Evolutionary conservation across 2,797 vertebrate species (phyloP).

Genomic region (Serranus cabrilla): DNA sequence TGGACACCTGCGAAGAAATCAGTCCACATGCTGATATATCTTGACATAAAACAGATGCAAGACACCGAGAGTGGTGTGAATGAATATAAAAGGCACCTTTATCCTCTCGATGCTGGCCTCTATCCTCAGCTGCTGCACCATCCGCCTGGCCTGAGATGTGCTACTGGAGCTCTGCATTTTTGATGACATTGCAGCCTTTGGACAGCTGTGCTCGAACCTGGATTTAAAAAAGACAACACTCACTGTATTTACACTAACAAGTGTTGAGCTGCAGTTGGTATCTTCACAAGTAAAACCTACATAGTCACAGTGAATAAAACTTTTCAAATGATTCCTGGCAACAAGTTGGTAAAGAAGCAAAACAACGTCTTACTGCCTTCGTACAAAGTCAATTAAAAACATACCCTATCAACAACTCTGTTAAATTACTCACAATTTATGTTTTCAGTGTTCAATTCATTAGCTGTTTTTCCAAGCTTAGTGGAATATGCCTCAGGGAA

Average conservation of each 20-base stretch:
- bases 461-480: too few relatives aligned
- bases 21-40: slow-evolving; percentile 9
- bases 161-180: slow-evolving; percentile 91
- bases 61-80: neutral
- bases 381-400: too few relatives aligned
- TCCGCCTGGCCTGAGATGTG: slow-evolving; percentile 89
- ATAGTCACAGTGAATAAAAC: slow-evolving; percentile 15
- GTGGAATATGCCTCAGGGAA: too few relatives aligned
- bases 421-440: neutral
- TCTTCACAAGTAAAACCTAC: slow-evolving; percentile 21
- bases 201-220: slow-evolving; percentile 57
- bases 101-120: slow-evolving; percentile 94
- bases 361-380: too few relatives aligned
- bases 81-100: slow-evolving; percentile 86
- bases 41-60: neutral
- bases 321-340: slow-evolving; percentile 14
- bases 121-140: slow-evolving; percentile 91
- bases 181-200: slow-evolving; percentile 87
- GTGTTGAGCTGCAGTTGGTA: slow-evolving; percentile 4
- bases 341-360: slow-evolving; percentile 8
- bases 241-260: neutral
- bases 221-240: neutral
- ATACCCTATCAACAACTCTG: neutral
- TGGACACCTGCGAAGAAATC: slow-evolving; percentile 88
- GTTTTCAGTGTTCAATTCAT: too few relatives aligned